Percentiles rank a stretch among this genome's conserved stretches.
These are phyloP conservation scores for Gortyna flavago DNA, from an alignment of 2,888 invertebrate species.

Conservation along the genomic window DNA sequence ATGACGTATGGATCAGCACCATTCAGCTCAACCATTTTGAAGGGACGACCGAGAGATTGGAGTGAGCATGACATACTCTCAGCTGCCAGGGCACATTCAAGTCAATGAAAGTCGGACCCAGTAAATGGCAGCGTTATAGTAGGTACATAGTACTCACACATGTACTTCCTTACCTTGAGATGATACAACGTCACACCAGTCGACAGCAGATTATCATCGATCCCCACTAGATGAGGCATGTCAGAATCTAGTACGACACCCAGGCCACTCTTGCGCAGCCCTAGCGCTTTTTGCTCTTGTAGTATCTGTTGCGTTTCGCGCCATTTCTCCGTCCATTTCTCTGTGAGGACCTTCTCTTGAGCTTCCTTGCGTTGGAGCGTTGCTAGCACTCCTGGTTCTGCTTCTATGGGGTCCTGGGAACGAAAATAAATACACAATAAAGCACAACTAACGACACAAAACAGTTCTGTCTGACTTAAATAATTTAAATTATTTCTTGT, in stretches of 20 bases:
- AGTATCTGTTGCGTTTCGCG: conserved; percentile 96
- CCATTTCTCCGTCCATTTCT: conserved; percentile 98
- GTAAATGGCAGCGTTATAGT: too few species aligned
- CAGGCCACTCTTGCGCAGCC: conserved; percentile 95
- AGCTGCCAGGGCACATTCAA: too few species aligned
- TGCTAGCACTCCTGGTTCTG: conserved; percentile 93
- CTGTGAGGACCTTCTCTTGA: conserved; percentile 96
- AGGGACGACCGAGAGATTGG: too few species aligned
- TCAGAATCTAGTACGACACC: conserved; percentile 97
- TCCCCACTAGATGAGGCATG: conserved; percentile 97
- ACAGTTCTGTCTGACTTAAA: background rate
- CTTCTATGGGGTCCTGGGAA: conserved; percentile 86
- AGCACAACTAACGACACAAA: background rate
- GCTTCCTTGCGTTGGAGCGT: conserved; percentile 97
- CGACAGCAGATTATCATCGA: conserved; percentile 96
- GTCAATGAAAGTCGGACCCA: too few species aligned
- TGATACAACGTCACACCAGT: conserved; percentile 98
- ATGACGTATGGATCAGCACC: too few species aligned
- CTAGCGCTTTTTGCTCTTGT: conserved; percentile 96
- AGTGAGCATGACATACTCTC: too few species aligned
- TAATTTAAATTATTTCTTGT: background rate
- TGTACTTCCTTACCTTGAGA: conserved; percentile 91
- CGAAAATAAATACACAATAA: background rate
- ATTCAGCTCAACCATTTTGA: too few species aligned
- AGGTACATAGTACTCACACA: too few species aligned